Base-by-base conservation (phyloP, 2,113 vertebrate genomes). In the Hydropotes inermis region DNA sequence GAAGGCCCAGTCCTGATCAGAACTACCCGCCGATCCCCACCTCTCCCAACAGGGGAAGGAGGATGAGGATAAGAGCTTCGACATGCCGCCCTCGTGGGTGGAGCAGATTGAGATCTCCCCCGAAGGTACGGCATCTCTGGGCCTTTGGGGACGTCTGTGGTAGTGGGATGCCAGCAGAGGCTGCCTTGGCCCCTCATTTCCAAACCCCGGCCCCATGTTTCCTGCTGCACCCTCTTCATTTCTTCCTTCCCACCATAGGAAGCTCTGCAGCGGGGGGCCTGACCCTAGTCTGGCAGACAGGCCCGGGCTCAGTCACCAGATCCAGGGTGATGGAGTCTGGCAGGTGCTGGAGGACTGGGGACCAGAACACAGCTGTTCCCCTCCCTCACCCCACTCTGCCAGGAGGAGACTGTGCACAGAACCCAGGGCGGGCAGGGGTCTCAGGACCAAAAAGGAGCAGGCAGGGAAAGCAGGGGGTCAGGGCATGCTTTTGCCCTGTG, bases 71-170 rank as follows among this genome's bases (percentile, higher is more conserved):
- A 97, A 81, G 36, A 98, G 97, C 16, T 99, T 99, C 87, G 97
- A 99, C 88, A 99, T 99, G 99, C 99, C 99, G 0, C 95, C 93
- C 6, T 99, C 99, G 0, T 99, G 99, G 99, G 99, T 99, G 95
- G 81, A 98, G 1, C 98, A 15, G 90, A 98, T 99, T 78, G 21
- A 70, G 2, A 96, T 99, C 96, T 98, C 99, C 23, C 93, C 94
- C 1, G 98, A 98, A 99, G 99, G 99, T 99, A 96, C 0, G 85
- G 16, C 55, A 0, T 39, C 43, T 76, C 61, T 4, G n/a, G 85
- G 33, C 55, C 27, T 50, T 30, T 7, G 83, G 58, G 45, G 21
- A 36, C 16, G 0, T 74, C 64, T 67, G 47, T 1, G 4, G 14
- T 5, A 2, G 14, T 16, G 19, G 36, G 2, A 13, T 8, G 1